Evolutionary conservation across 2,797 vertebrate genomes (phyloP), one percentile per base, ranked within the genome.

Genomic region (Chaetophractus vellerosus): DNA sequence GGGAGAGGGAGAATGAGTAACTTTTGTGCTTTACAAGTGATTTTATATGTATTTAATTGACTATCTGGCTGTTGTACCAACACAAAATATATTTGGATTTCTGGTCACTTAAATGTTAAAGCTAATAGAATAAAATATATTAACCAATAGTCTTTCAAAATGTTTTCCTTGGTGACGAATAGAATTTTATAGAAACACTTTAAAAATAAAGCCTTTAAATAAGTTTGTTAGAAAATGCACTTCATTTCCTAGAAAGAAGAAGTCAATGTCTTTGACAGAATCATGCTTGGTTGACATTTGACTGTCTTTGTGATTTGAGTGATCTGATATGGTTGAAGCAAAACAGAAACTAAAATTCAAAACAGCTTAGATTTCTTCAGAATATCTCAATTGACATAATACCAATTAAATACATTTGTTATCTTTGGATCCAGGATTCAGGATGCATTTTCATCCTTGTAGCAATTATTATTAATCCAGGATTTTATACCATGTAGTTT

Each of bases 31-130:
- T 89, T 57, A 52, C 9, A 52, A 15, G 50, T 83, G 41, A 93
- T 61, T 97, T 93, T 72, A 84, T 64, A 48, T 68, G 48, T 74
- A 75, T 75, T 96, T 96, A 95, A 82, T 88, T 96, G 93, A 31
- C 21, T n/a, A 74, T 93, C 90, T 97, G 66, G 57, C 80, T 36
- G 0, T 95, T 89, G 76, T 87, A 82, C 84, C 9, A n/a, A n/a
- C n/a, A 33, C 31, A 97, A 93, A 88, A 18, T 72, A 96, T 83
- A 93, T 96, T 57, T 38, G 2, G 57, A 26, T 91, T 97, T 96
- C 76, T 96, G 84, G 36, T 83, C 96, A 96, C 55, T n/a, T 6
- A 71, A 90, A 63, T 68, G 16, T 59, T 81, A 94, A 92, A 91
- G 3, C 7, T 79, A 84, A 50, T 91, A 89, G 50, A 66, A n/a